Percentiles rank a stretch among this genome's conserved stretches.
Evolutionary conservation across 2,113 vertebrate genomes (phyloP).

Genomic region (Agapornis roseicollis): DNA sequence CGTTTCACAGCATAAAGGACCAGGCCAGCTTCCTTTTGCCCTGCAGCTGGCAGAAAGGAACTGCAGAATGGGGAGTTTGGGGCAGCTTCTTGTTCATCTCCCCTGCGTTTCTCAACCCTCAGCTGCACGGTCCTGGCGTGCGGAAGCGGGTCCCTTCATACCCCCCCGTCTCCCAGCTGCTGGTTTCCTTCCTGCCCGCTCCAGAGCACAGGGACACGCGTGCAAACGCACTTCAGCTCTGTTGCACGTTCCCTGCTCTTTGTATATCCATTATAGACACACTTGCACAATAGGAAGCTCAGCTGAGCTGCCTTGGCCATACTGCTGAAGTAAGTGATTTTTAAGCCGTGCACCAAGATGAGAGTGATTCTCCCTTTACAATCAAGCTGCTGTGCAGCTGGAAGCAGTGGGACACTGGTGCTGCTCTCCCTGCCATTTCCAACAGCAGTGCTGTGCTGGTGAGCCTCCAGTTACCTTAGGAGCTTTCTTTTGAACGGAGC

Average conservation of each 20-base stretch:
- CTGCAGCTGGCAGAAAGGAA: neutral
- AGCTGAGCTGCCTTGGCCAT: neutral
- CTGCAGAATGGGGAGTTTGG: accelerated
- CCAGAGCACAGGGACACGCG: neutral
- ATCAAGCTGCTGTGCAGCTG: neutral
- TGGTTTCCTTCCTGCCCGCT: neutral
- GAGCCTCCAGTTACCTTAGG: neutral
- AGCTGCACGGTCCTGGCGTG: accelerated
- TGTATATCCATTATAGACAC: neutral
- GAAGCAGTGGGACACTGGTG: neutral
- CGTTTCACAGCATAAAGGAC: neutral
- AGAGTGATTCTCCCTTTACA: neutral
- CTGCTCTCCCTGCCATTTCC: neutral
- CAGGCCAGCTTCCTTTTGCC: neutral
- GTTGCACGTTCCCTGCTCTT: neutral
- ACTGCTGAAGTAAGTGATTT: neutral
- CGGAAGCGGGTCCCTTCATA: neutral
- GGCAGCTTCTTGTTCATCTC: neutral
- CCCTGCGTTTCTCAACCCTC: neutral
- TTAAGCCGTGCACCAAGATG: neutral
- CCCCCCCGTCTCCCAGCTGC: neutral
- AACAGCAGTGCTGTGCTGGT: neutral
- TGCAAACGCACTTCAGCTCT: neutral
- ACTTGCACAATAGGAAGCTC: neutral
- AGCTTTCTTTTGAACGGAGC: neutral